Conservation (phyloP, 1,140 invertebrate genomes). For the Mesaphorura yosii region DNA sequence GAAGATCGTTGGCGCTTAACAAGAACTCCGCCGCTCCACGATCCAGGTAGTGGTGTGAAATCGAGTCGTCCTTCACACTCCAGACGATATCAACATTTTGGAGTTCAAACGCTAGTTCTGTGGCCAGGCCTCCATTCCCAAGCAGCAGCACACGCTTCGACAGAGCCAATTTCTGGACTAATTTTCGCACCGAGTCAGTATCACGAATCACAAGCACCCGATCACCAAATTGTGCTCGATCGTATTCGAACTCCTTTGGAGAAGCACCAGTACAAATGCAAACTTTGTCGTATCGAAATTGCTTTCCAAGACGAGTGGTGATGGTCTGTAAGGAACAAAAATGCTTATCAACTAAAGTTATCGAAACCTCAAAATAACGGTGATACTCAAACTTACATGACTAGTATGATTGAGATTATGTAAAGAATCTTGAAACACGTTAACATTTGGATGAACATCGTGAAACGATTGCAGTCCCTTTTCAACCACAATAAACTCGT, state of each 20-base stretch:
- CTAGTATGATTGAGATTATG: constrained; percentile 41
- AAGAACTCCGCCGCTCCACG: constrained; percentile 92
- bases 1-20: neutral
- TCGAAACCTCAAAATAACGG: too few species aligned
- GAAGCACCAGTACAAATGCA: constrained; percentile 82
- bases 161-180: constrained; percentile 55
- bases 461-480: constrained; percentile 46
- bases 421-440: constrained; percentile 54
- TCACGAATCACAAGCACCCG: constrained; percentile 75
- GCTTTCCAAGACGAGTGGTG: constrained; percentile 38
- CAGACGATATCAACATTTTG: constrained; percentile 74
- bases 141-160: constrained; percentile 66
- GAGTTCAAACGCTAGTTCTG: constrained; percentile 82
- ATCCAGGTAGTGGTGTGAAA: constrained; percentile 87
- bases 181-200: constrained; percentile 79
- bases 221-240: constrained; percentile 25
- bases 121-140: constrained; percentile 96
- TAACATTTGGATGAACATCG: constrained; percentile 46
- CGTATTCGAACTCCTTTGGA: constrained; percentile 56
- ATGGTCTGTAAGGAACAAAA: too few species aligned
- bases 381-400: constrained; percentile 36
- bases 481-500: constrained; percentile 76
- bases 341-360: too few species aligned
- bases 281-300: constrained; percentile 63
- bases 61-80: constrained; percentile 85